These are phyloP conservation scores for Escarpia spicata DNA, from an alignment of 2,888 invertebrate genomes.

Conservation along the genomic window DNA sequence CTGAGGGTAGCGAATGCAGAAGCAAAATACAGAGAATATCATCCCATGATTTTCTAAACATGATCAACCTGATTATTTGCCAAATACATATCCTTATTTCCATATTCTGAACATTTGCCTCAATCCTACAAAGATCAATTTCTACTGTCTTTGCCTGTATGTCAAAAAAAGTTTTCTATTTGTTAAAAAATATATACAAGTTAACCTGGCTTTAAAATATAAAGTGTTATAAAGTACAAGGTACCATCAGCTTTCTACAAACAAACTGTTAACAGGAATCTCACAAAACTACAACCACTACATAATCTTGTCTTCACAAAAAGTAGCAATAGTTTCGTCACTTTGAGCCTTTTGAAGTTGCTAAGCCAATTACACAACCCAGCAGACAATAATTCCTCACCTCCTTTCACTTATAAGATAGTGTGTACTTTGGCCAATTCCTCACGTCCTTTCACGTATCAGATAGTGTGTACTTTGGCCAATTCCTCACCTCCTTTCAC, in stretches of 20 bases:
- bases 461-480: no score
- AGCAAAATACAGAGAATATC: no score
- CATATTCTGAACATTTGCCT: background rate
- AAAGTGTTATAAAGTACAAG: background rate
- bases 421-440: no score
- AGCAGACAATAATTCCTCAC: no score
- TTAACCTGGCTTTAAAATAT: background rate
- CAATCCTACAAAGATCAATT: background rate
- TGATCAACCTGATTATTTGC: background rate
- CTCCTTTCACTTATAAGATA: no score
- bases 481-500: no score
- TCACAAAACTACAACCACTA: background rate
- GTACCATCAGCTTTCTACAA: background rate
- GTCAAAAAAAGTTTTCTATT: background rate
- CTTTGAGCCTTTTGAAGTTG: no score
- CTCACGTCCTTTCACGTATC: no score
- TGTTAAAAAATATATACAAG: background rate
- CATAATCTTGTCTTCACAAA: no score
- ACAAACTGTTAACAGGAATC: background rate
- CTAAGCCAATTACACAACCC: no score
- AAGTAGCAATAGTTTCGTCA: no score
- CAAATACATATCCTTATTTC: background rate
- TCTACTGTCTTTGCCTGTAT: background rate
- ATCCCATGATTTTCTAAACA: background rate
- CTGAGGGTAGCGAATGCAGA: background rate